Base-by-base conservation (phyloP, 2,888 invertebrate genomes). In the Hedychridium roseum region DNA sequence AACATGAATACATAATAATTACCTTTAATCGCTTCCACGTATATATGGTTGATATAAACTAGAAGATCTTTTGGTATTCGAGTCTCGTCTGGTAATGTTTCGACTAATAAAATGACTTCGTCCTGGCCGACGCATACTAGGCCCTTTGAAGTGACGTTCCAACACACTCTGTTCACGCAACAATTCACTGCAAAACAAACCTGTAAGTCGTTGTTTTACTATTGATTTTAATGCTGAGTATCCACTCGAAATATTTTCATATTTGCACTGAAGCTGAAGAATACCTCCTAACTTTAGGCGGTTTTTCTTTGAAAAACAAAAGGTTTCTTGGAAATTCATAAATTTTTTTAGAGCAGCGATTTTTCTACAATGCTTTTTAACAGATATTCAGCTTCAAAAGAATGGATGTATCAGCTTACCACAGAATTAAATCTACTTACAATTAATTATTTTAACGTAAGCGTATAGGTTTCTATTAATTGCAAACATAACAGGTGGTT, bases 101-200 rank as follows among this genome's bases (percentile, higher is more conserved):
- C 91, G 15, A 93, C 78, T 27, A 92, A 73, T 45, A 91, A 84
- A 34, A 92, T 85, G 14, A 94, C 81, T 80, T 93, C 93, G 71
- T 92, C 92, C 72, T 92, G 92, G 1, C 91, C 91, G 12, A 91
- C 91, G 47, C 87, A 86, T 49, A 87, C 86, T 76, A 93, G 81
- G 9, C 93, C 93, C 59, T 84, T 82, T 0, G 91, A 89, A 15
- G 88, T 86, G 65, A 92, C 88, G 73, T 89, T 90, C 85, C 92
- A 91, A 50, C 88, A 88, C 51, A 82, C 82, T 61, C 85, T 85
- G 68, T 88, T 87, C 54, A 89, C 85, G 72, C 89, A 90, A 71
- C 91, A 91, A 67, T 86, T 87, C 81, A 91, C 90, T 90, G 70
- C 21, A 81, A 79, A 48, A 43, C 20, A 46, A 44, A 53, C 46